Base-by-base conservation (phyloP, 2,888 invertebrate genomes). In the Loripinus fragilis region DNA sequence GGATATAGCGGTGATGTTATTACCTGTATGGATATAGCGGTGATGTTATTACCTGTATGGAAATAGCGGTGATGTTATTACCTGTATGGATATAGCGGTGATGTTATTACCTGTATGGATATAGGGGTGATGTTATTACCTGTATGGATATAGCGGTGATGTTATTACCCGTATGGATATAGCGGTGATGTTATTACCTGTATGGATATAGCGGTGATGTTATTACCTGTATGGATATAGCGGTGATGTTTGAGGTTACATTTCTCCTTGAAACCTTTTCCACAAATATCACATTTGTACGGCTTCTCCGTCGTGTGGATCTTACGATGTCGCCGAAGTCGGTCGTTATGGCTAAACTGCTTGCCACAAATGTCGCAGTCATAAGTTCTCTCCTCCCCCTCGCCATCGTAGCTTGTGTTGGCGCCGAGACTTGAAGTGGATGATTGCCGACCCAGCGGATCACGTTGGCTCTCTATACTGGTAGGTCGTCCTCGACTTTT, bases 271-370 rank as follows among this genome's bases (percentile, higher is more conserved):
- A 84, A 84, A 0, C 84, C 84, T 50, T 84, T 84, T 42, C 84
- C 84, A 64, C 84, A 84, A 33, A 84, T 84, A 50, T 84, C 84
- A 71, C 84, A 84, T 74, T 84, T 84, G 50, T 84, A 84, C 0
- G 84, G 84, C 60, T 84, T 84, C 35, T 84, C 84, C 7, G 84
- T 70, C 20, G 84, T 84, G 77, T 84, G 84, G 48, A 84, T 84
- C 48, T 84, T 84, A 3, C 84, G 79, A 60, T 84, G 84, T n/a
- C 84, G 72, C 20, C 84, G 71, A 10, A 84, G 73, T 2, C 81
- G 68, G 42, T 84, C 84, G 66, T 84, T 84, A 70, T 84, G 84
- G 55, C 79, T 79, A 35, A 84, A 84, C 77, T 84, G 84, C 52
- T 84, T 84, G 1, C 81, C 81, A 48, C 84, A 84, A 20, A 84